Percentiles rank a stretch among this genome's conserved stretches.
These are phyloP conservation scores for Wiebesia pumilae DNA, from an alignment of 1,140 invertebrate species.

Conservation along the genomic window DNA sequence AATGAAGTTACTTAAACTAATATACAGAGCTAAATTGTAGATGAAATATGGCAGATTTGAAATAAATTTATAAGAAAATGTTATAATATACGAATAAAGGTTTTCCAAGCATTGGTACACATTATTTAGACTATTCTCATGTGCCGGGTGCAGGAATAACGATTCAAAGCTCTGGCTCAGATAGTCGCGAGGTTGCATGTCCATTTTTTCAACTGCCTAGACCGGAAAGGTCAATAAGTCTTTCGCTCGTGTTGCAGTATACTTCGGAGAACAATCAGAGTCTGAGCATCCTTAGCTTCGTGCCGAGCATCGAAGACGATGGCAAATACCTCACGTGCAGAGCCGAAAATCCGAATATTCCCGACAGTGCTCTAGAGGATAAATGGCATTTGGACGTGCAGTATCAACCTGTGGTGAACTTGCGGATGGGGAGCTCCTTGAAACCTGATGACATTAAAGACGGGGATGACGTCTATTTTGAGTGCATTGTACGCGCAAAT, in stretches of 20 bases:
- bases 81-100: too few relatives aligned
- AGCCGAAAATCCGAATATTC: constrained; percentile 89
- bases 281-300: constrained; percentile 86
- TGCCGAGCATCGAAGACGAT: constrained; percentile 88
- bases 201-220: neutral
- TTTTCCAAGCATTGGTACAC: too few relatives aligned
- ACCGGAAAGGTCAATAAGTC: constrained; percentile 54
- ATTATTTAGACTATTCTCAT: neutral
- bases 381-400: constrained; percentile 86
- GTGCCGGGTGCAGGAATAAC: neutral
- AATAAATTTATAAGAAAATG: too few relatives aligned
- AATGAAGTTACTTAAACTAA: too few relatives aligned
- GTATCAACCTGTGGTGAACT: constrained; percentile 84
- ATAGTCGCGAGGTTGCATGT: neutral
- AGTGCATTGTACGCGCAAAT: constrained; percentile 86
- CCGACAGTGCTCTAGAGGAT: constrained; percentile 87
- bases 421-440: constrained; percentile 86
- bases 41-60: too few relatives aligned
- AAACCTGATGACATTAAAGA: constrained; percentile 89
- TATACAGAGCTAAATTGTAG: too few relatives aligned
- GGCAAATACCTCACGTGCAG: constrained; percentile 90
- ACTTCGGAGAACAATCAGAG: constrained; percentile 88
- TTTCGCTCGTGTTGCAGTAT: constrained; percentile 76
- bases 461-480: constrained; percentile 88
- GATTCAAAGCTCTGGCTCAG: neutral